Conservation (phyloP, 92 coral and sea anemone species). For the Heliopora coerulea region DNA sequence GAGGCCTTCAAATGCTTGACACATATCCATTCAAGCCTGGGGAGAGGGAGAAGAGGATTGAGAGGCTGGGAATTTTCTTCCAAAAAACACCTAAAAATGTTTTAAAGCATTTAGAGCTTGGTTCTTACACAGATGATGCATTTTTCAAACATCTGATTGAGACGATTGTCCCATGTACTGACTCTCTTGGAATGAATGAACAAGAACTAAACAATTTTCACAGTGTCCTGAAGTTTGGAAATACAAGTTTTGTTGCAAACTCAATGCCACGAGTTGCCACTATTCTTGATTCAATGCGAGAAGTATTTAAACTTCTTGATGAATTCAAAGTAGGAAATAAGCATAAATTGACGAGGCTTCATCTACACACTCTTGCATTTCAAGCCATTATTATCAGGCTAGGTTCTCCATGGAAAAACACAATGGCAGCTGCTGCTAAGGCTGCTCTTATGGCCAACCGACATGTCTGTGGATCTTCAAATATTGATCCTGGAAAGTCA, state of each 20-base stretch:
- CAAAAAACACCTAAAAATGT: constrained; percentile 39
- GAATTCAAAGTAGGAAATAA: constrained; percentile 39
- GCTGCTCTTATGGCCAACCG: constrained; percentile 88
- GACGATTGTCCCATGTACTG: constrained; percentile 66
- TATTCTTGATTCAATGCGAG: constrained; percentile 77
- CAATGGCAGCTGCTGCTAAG: constrained; percentile 71
- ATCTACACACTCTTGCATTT: constrained; percentile 86
- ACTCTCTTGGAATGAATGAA: constrained; percentile 86
- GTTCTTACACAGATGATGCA: constrained; percentile 76
- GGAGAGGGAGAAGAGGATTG: constrained; percentile 57
- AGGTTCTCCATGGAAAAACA: constrained; percentile 67
- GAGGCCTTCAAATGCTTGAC: constrained; percentile 87
- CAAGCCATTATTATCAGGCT: constrained; percentile 72
- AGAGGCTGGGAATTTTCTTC: constrained; percentile 60
- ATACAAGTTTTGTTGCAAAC: constrained; percentile 73
- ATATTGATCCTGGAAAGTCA: constrained; percentile 71
- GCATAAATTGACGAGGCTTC: constrained; percentile 70
- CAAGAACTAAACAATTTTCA: constrained; percentile 82
- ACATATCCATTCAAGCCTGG: constrained; percentile 70
- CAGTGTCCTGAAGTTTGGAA: constrained; percentile 62
- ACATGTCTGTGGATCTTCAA: constrained; percentile 79
- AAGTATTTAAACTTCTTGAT: constrained; percentile 63
- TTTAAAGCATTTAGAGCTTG: constrained; percentile 86
- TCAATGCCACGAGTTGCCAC: constrained; percentile 87
- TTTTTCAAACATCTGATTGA: constrained; percentile 67